Percentiles rank a stretch among this genome's conserved stretches.
phyloP scores from a whole-genome alignment of 2,888 invertebrate genomes.

The Trichogramma evanescens region DNA sequence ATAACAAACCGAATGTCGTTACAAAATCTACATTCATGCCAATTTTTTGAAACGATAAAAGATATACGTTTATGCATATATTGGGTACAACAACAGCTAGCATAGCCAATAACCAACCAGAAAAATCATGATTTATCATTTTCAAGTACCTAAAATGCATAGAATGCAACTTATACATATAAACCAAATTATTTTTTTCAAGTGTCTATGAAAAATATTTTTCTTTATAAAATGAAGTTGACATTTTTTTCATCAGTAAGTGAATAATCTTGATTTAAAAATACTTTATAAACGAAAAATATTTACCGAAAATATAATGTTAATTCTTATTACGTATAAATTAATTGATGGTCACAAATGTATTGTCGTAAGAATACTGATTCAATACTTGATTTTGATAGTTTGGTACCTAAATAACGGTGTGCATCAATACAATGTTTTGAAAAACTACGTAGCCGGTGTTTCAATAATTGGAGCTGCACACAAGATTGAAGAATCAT shows the following conservation, averaged over 20 bases:
- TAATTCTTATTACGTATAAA: conserved; percentile 6
- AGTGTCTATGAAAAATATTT: too few relatives aligned
- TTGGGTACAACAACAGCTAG: conserved; percentile 13
- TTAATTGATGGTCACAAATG: conserved; percentile 6
- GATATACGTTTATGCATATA: conserved; percentile 17
- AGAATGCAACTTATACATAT: background rate
- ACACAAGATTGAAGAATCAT: conserved; percentile 14
- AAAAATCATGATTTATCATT: conserved; percentile 7
- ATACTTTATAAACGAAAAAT: too few relatives aligned
- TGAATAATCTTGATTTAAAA: too few relatives aligned
- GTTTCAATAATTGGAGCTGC: conserved; percentile 14
- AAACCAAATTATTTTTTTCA: background rate
- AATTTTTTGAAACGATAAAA: conserved; percentile 8
- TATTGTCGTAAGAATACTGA: background rate
- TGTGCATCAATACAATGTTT: background rate
- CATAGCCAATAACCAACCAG: conserved; percentile 10
- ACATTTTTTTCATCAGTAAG: too few relatives aligned
- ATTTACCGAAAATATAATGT: background rate
- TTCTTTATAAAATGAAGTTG: too few relatives aligned
- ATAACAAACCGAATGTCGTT: background rate
- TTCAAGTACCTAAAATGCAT: conserved; percentile 3
- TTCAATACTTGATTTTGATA: background rate
- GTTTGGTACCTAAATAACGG: too few relatives aligned
- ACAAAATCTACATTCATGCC: conserved; percentile 2
- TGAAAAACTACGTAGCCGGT: conserved; percentile 6